A percentile compares a stretch with the other conserved stretches of the same genome.
phyloP scores from a whole-genome alignment of 53 echinoderm and acorn worm species.

The Crossaster papposus region DNA sequence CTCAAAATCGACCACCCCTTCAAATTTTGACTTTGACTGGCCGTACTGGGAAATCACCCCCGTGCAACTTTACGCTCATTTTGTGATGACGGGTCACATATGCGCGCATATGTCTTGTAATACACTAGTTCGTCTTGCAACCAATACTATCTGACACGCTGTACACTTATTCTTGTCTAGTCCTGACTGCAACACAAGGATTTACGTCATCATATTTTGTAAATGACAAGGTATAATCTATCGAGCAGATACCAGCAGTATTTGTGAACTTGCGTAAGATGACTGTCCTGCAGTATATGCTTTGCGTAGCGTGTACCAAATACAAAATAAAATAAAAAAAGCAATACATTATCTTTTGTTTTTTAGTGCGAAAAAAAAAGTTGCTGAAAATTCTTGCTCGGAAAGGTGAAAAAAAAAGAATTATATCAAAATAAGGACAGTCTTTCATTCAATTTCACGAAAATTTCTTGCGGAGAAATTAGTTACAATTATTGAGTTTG shows the following conservation, averaged over 20 bases:
- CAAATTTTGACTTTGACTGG: no score
- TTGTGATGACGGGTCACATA: no score
- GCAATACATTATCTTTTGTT: no score
- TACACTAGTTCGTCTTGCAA: no score
- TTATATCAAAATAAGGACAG: slow-evolving; percentile 6
- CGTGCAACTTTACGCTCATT: no score
- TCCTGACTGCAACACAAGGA: no score
- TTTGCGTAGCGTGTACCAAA: not conserved
- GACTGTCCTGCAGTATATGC: slow-evolving; percentile 3
- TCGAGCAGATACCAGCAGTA: not conserved
- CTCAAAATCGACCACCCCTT: no score
- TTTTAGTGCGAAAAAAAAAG: not conserved
- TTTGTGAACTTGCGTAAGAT: not conserved
- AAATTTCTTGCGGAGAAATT: slow-evolving; percentile 2
- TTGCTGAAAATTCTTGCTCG: not conserved
- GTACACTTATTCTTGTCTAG: no score
- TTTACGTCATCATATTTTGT: not conserved
- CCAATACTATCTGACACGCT: no score
- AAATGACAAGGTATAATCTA: not conserved
- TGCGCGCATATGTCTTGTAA: no score
- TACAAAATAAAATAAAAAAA: no score
- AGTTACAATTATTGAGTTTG: not conserved
- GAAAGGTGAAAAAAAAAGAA: not conserved
- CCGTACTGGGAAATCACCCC: no score
- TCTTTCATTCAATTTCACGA: slow-evolving; percentile 11